These are phyloP conservation scores for Acleris literana DNA, from an alignment of 2,888 invertebrate species.

Conservation along the genomic window DNA sequence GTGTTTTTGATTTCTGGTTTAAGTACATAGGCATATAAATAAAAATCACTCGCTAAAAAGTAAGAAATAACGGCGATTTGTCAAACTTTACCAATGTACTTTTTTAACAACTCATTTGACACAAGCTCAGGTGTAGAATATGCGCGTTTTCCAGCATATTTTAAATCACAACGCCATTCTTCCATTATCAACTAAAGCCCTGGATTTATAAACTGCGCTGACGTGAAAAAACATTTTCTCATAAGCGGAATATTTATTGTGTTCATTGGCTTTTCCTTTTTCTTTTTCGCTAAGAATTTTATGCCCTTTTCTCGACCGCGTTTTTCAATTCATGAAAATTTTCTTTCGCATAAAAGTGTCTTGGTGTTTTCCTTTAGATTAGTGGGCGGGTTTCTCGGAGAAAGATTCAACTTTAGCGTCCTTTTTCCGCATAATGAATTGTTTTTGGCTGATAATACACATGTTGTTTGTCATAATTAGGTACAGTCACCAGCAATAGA, in stretches of 20 bases:
- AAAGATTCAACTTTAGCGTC: slow-evolving; percentile 10
- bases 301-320: slow-evolving; percentile 23
- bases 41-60: too few relatives aligned
- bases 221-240: slow-evolving; percentile 26
- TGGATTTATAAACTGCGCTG: slow-evolving; percentile 15
- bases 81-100: too few relatives aligned
- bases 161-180: slow-evolving; percentile 8
- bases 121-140: too few relatives aligned
- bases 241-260: slow-evolving; percentile 31
- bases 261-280: slow-evolving; percentile 23
- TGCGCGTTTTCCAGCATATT: not conserved
- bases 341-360: slow-evolving; percentile 21
- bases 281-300: slow-evolving; percentile 25
- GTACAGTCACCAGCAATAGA: too few relatives aligned
- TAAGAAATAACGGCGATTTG: too few relatives aligned
- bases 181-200: slow-evolving; percentile 11
- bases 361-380: slow-evolving; percentile 11
- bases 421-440: slow-evolving; percentile 9
- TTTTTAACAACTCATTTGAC: too few relatives aligned
- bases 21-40: too few relatives aligned
- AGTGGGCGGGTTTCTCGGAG: slow-evolving; percentile 7
- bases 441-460: not conserved
- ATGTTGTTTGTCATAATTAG: not conserved
- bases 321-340: slow-evolving; percentile 27
- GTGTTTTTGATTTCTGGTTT: too few relatives aligned